Percentiles rank a stretch among this genome's conserved stretches.
Evolutionary conservation across 2,888 invertebrate genomes (phyloP).

Genomic region (Drosophila nigricruria): DNA sequence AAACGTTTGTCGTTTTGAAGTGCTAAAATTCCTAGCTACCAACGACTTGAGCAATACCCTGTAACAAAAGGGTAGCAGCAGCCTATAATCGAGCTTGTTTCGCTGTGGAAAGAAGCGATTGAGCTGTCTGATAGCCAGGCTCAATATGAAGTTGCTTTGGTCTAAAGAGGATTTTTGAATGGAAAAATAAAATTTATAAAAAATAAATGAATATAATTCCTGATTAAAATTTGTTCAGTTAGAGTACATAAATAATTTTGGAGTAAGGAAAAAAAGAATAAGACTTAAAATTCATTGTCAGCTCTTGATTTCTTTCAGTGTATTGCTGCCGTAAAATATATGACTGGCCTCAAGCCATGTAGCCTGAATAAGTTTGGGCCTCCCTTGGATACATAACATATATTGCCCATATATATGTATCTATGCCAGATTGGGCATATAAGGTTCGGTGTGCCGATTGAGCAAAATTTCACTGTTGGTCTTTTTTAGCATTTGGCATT

Average conservation of each 20-base stretch:
- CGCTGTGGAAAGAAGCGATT: no score
- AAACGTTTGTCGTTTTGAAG: conserved; percentile 66
- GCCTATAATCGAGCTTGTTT: conserved; percentile 6
- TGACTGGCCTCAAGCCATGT: background rate
- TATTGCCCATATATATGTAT: conserved; percentile 36
- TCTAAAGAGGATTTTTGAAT: no score
- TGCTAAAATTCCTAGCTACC: conserved; percentile 65
- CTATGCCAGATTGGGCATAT: conserved; percentile 59
- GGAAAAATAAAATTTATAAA: no score
- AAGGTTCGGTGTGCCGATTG: conserved; percentile 57
- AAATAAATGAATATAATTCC: no score
- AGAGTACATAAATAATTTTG: no score
- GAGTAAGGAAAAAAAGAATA: no score
- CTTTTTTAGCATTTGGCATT: conserved; percentile 62
- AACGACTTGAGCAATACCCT: conserved; percentile 41
- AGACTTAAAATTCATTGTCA: no score
- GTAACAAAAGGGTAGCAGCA: background rate
- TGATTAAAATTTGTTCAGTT: no score
- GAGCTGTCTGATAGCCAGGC: background rate
- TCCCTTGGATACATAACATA: background rate
- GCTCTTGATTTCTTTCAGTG: background rate
- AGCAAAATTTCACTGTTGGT: conserved; percentile 42
- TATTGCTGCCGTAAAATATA: background rate
- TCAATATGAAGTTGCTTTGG: background rate
- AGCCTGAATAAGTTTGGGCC: background rate